Conservation (phyloP, 2,888 invertebrate genomes). For the Ctena decussata region DNA sequence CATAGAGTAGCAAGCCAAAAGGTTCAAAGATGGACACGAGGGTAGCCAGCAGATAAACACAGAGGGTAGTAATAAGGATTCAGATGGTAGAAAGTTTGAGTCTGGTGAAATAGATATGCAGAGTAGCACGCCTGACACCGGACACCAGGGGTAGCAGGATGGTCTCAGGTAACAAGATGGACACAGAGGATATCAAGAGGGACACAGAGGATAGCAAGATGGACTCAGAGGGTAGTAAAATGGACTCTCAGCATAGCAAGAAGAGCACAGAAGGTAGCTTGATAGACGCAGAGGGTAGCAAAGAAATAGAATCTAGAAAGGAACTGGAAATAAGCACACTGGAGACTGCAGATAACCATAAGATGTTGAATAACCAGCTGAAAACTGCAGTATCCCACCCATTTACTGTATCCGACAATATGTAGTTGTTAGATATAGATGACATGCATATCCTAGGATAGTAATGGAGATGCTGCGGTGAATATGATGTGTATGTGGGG, state of each 20-base stretch:
- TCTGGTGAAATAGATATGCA: not conserved
- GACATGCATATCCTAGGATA: constrained; percentile 22
- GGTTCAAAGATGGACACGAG: not conserved
- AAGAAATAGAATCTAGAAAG: too few species aligned
- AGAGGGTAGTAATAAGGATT: not conserved
- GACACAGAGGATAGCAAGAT: too few species aligned
- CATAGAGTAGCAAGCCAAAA: not conserved
- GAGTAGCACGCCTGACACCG: not conserved
- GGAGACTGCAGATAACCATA: not conserved
- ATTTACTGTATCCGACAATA: constrained; percentile 12
- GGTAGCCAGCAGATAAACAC: not conserved
- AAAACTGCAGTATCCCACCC: not conserved
- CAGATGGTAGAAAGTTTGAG: not conserved
- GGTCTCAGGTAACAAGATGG: too few species aligned
- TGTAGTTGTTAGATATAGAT: constrained; percentile 23
- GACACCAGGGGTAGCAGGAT: too few species aligned
- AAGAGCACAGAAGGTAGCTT: too few species aligned
- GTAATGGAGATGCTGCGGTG: constrained; percentile 16
- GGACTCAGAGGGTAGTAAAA: too few species aligned
- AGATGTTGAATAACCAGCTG: not conserved
- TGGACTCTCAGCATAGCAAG: too few species aligned
- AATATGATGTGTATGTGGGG: constrained; percentile 2
- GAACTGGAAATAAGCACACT: not conserved
- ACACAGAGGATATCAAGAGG: too few species aligned
- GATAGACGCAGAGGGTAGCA: not conserved